Conservation (phyloP, 2,888 invertebrate species). For the Microctonus brassicae region DNA sequence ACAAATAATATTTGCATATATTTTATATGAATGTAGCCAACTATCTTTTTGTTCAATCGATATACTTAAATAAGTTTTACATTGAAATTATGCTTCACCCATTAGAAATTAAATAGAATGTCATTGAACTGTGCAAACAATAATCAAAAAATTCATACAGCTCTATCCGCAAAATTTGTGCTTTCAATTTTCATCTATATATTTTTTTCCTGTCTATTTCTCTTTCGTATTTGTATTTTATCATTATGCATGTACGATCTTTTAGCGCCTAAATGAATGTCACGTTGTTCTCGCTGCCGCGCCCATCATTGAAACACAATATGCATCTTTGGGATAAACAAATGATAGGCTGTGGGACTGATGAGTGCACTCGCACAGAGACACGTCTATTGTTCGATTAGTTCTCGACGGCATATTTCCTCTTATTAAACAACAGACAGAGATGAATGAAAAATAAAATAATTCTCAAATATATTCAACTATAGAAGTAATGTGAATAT, state of each 20-base stretch:
- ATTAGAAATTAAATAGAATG: no score
- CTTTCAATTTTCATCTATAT: no score
- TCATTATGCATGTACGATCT: slow-evolving; percentile 22
- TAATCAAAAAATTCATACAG: no score
- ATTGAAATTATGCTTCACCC: no score
- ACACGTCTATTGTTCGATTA: slow-evolving; percentile 3
- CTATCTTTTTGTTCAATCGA: no score
- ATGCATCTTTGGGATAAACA: slow-evolving; percentile 22
- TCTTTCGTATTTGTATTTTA: neutral
- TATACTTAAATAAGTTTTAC: no score
- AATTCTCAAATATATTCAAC: neutral
- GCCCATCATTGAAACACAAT: slow-evolving; percentile 40
- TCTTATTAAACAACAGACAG: neutral
- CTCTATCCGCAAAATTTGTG: no score
- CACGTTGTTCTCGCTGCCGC: slow-evolving; percentile 56
- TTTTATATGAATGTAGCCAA: neutral
- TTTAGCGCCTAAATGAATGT: slow-evolving; percentile 50
- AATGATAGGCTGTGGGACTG: neutral
- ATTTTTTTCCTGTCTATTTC: neutral
- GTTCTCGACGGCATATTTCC: neutral
- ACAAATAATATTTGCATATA: neutral
- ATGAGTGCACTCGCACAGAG: neutral
- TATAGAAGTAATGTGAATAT: no score
- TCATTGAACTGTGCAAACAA: no score
- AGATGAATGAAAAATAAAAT: neutral